A percentile compares a stretch with the other conserved stretches of the same genome.
Conservation (phyloP, 2,113 vertebrate genomes). For the Rhinolophus sinicus region DNA sequence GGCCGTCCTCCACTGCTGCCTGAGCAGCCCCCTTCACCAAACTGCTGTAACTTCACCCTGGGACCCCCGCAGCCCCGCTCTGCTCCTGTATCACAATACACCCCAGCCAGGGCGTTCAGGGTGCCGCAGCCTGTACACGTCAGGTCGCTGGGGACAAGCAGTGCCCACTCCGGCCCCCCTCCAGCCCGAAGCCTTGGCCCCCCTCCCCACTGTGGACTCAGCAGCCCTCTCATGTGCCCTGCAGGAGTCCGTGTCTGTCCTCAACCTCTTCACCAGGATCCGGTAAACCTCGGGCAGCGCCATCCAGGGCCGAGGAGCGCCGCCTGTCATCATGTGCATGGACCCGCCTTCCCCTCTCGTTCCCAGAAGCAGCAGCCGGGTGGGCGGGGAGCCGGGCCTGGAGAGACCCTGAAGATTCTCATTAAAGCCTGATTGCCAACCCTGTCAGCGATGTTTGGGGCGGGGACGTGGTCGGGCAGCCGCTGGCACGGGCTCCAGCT, state of each 20-base stretch:
- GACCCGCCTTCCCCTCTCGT: conserved; percentile 36
- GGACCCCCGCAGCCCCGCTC: background rate
- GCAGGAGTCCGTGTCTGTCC: conserved; percentile 94
- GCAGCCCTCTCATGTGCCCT: background rate
- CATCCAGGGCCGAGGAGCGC: conserved; percentile 55
- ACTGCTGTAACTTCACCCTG: background rate
- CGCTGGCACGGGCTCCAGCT: conserved; percentile 30
- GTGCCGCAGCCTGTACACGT: background rate
- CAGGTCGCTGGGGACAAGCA: accelerated
- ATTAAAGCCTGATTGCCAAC: conserved; percentile 85
- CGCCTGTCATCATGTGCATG: conserved; percentile 58
- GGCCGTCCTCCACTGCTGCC: accelerated
- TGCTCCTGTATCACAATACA: accelerated
- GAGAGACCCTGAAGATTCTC: conserved; percentile 63
- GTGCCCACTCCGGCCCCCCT: background rate
- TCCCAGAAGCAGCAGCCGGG: conserved; percentile 33
- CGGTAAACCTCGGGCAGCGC: conserved; percentile 85
- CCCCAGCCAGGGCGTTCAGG: background rate
- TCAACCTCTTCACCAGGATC: conserved; percentile 97
- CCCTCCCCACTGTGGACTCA: background rate
- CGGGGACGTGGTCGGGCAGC: conserved; percentile 59
- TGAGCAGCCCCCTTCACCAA: background rate
- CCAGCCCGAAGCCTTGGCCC: background rate
- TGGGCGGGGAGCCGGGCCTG: conserved; percentile 47
- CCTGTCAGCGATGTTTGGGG: conserved; percentile 71